Base-by-base conservation (phyloP, 2,797 vertebrate species). In the Crenuchus spilurus region DNA sequence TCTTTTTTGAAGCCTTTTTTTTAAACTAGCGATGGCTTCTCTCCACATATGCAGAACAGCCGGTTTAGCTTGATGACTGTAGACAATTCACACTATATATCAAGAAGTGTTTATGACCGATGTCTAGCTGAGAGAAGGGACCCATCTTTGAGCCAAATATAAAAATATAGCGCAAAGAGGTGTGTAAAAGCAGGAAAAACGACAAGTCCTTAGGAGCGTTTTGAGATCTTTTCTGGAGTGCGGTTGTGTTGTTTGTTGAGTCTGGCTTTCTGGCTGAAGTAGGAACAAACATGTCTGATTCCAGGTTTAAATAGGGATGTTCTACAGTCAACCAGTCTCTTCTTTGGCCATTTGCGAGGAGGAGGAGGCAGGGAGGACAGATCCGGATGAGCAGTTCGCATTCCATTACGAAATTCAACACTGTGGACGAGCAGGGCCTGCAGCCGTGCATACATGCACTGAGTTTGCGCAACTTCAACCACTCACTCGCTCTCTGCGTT, bases 331-430 rank as follows among this genome's bases (percentile, higher is more conserved):
- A 48, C 62, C 46, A 31, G 51, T 58, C 37, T 62, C 67, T 82
- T 82, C 88, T 84, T 86, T 88, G 76, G 85, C 86, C 86, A 88
- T 84, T 81, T 81, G 83, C 90, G 76, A 73, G 75, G 70, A 77
- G 91, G 76, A 71, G 74, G 69, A 73, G 64, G 82, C 84, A 82
- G 81, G 88, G 85, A 92, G 88, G 84, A 85, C 87, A 87, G 92
- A 91, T 93, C 92, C 82, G 91, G 92, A 94, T 90, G 93, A 93
- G 92, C 92, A 91, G 92, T 95, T 94, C 92, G 89, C 94, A 94
- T 95, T 95, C 94, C 94, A 93, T 93, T 93, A 94, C 90, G 93
- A 95, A 95, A 95, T 94, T 95, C 94, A 91, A 94, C 93, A 94
- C 92, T 92, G 87, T 88, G 87, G 86, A 85, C 77, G 84, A 90